Base-by-base conservation (phyloP, 2,113 vertebrate genomes). In the Myotis lucifugus region DNA sequence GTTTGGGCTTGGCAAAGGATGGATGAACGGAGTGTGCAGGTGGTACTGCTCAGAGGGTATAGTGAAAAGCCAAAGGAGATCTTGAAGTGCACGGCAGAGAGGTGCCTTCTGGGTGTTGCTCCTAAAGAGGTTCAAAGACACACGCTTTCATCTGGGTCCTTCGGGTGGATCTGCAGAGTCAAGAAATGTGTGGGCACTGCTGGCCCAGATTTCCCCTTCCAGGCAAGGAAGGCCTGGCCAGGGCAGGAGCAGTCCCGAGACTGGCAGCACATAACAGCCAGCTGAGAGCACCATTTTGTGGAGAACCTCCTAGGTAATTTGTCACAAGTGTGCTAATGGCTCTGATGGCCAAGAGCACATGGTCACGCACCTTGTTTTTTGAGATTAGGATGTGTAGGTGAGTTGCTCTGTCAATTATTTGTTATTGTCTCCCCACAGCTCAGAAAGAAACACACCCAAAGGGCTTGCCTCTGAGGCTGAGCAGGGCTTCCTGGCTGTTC, bases 401-500 rank as follows among this genome's bases (percentile, higher is more conserved):
- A 70, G 77, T 76, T 96, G 66, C 66, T 97, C 9, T 81, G 40
- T 93, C 32, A 85, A 15, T 94, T 95, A 81, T 6, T 23, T 94
- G 92, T 90, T 94, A 74, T 46, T 64, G 94, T 91, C 61, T 96
- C 12, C 56, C 46, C n/a, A 54, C 25, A 90, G n/a, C 79, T 94
- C 40, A 48, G 84, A 84, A 87, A 59, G 69, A 67, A 84, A 85
- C 32, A 40, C 32, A 40, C 50, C 50, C 46, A 23, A 72, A 83
- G 56, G 32, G 13, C 8, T 88, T 73, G 37, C 34, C 14, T 54
- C 5, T 78, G 78, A 96, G 87, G 88, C 88, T 93, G 50, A 82
- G 87, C 86, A 77, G 94, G 92, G 84, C 90, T 96, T 23, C 96
- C 96, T 88, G 88, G 56, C 76, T 82, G 19, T 86, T 93, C 73